These are phyloP conservation scores for Halichoerus grypus DNA, from an alignment of 2,113 vertebrate genomes.

Conservation along the genomic window DNA sequence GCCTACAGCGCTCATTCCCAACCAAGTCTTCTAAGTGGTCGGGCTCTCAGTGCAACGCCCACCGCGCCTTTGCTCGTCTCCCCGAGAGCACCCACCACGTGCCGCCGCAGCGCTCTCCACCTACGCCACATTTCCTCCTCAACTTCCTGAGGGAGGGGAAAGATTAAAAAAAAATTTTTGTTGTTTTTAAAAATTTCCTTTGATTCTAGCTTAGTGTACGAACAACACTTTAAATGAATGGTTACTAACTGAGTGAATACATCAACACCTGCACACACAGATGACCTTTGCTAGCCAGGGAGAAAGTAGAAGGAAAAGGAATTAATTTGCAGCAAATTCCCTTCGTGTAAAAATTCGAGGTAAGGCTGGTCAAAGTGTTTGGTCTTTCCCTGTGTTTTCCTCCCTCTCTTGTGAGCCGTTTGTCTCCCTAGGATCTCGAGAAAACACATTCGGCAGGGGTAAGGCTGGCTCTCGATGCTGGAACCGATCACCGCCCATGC, in stretches of 20 bases:
- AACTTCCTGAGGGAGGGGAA: no score
- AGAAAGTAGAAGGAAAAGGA: neutral
- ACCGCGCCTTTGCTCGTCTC: no score
- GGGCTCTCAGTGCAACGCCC: rapidly evolving
- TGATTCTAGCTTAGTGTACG: neutral
- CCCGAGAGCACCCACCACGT: no score
- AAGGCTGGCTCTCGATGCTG: no score
- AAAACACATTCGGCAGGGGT: neutral
- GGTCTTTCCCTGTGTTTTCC: neutral
- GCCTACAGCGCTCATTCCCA: neutral
- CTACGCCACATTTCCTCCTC: no score
- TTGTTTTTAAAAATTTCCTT: neutral
- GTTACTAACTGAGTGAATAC: neutral
- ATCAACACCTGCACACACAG: neutral
- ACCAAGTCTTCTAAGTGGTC: neutral
- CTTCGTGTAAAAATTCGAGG: neutral
- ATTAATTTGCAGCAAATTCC: neutral
- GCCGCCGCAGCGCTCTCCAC: rapidly evolving
- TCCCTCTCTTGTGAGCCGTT: neutral
- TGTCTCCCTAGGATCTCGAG: neutral
- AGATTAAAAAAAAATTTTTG: neutral
- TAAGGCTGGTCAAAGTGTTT: neutral
- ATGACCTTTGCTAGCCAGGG: neutral
- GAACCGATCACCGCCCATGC: neutral
- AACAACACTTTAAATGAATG: neutral